phyloP scores from a whole-genome alignment of 2,888 invertebrate genomes.

The Lepeophtheirus nordmannii region DNA sequence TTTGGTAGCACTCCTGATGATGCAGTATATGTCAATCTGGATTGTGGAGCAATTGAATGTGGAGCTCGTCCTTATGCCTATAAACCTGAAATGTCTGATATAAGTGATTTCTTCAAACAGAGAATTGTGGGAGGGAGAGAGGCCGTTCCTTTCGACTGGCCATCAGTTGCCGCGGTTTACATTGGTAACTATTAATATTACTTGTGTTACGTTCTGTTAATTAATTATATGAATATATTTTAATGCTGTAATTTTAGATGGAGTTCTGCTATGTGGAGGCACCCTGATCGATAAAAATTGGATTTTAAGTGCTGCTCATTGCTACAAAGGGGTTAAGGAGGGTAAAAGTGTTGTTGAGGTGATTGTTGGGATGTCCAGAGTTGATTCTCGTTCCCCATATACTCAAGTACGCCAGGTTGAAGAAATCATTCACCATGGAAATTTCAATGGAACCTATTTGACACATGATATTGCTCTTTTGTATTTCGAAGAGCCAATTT shows the following conservation, averaged over 20 bases:
- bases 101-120: neutral
- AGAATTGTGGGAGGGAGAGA: neutral
- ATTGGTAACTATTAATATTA: neutral
- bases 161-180: neutral
- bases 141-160: neutral
- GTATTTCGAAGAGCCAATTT: neutral
- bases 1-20: neutral
- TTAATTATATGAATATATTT: neutral
- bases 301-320: constrained; percentile 5
- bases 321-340: neutral
- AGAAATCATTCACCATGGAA: constrained; percentile 1
- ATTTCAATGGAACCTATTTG: constrained; percentile 1
- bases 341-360: neutral
- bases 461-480: neutral
- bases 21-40: neutral
- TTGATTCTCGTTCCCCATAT: neutral
- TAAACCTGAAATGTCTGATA: neutral
- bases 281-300: neutral
- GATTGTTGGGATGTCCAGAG: neutral
- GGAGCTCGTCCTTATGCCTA: neutral
- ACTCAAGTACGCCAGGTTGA: neutral
- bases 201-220: neutral
- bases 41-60: neutral
- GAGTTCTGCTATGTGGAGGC: neutral
- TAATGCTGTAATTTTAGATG: neutral